These are phyloP conservation scores for Rachycentron canadum DNA, from an alignment of 2,797 vertebrate species.

Conservation along the genomic window DNA sequence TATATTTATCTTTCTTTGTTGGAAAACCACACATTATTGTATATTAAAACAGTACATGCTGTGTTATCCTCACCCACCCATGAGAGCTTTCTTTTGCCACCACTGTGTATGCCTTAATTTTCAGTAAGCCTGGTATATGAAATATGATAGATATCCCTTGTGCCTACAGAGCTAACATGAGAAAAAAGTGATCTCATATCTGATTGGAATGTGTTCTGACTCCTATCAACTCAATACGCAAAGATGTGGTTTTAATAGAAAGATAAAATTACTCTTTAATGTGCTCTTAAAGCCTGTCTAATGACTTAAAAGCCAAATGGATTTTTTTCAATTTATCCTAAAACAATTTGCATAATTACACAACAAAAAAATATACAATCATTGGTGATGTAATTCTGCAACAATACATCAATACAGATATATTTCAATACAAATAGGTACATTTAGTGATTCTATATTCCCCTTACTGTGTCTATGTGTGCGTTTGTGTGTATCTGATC, in stretches of 20 bases:
- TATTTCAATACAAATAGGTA: no score
- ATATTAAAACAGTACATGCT: not conserved
- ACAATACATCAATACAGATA: not conserved
- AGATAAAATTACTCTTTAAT: slow-evolving; percentile 5
- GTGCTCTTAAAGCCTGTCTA: not conserved
- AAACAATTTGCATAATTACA: slow-evolving; percentile 1
- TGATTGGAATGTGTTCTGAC: slow-evolving; percentile 3
- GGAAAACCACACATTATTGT: slow-evolving; percentile 11
- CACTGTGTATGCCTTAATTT: not conserved
- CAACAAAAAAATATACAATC: not conserved
- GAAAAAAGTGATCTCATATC: not conserved
- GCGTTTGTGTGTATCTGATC: no score
- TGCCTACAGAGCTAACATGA: not conserved
- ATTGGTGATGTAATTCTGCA: not conserved
- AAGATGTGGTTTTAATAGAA: not conserved
- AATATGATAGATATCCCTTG: not conserved
- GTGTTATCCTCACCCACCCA: not conserved
- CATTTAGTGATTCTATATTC: not conserved
- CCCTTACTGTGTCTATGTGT: no score
- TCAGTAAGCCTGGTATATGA: not conserved
- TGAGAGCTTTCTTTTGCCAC: not conserved
- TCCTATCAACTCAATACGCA: slow-evolving; percentile 8
- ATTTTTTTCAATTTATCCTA: not conserved
- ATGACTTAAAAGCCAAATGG: not conserved
- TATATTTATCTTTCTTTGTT: slow-evolving; percentile 20